Conservation (phyloP, 2,888 invertebrate species). For the Drosophila aldrichi region DNA sequence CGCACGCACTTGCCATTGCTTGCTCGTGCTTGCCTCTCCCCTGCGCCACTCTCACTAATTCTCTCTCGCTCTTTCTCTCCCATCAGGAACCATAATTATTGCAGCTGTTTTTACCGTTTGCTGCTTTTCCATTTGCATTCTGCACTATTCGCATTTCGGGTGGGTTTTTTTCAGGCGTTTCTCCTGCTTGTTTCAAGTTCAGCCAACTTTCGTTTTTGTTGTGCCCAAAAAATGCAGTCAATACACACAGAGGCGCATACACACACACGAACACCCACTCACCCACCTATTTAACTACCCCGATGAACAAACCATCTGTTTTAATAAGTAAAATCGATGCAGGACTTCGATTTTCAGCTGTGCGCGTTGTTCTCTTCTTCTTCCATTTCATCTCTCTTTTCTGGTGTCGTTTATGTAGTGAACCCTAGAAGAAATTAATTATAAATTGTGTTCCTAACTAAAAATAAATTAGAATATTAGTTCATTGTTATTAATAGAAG, state of each 20-base stretch:
- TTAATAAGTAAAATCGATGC: slow-evolving; percentile 21
- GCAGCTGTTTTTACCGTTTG: slow-evolving; percentile 38
- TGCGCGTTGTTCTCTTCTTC: background rate
- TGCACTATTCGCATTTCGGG: slow-evolving; percentile 53
- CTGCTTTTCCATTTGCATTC: slow-evolving; percentile 18
- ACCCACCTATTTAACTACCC: slow-evolving; percentile 30
- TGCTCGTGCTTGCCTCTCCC: background rate
- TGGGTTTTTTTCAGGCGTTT: slow-evolving; percentile 31
- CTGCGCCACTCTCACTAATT: background rate
- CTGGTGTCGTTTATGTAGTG: background rate
- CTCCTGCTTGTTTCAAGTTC: slow-evolving; percentile 65
- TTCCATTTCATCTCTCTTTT: slow-evolving; percentile 3
- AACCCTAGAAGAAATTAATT: background rate
- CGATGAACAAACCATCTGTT: slow-evolving; percentile 55
- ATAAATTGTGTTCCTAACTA: background rate
- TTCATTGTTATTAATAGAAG: background rate
- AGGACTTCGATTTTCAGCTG: slow-evolving; percentile 55
- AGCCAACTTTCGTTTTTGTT: slow-evolving; percentile 79
- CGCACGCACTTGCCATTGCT: slow-evolving; percentile 40
- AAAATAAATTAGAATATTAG: slow-evolving; percentile 1
- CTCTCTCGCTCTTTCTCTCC: background rate
- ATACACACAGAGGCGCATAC: slow-evolving; percentile 17
- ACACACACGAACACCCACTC: slow-evolving; percentile 2
- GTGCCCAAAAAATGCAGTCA: slow-evolving; percentile 62
- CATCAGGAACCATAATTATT: slow-evolving; percentile 34